These are phyloP conservation scores for Agrotis exclamationis DNA, from an alignment of 2,888 invertebrate genomes.

Conservation along the genomic window DNA sequence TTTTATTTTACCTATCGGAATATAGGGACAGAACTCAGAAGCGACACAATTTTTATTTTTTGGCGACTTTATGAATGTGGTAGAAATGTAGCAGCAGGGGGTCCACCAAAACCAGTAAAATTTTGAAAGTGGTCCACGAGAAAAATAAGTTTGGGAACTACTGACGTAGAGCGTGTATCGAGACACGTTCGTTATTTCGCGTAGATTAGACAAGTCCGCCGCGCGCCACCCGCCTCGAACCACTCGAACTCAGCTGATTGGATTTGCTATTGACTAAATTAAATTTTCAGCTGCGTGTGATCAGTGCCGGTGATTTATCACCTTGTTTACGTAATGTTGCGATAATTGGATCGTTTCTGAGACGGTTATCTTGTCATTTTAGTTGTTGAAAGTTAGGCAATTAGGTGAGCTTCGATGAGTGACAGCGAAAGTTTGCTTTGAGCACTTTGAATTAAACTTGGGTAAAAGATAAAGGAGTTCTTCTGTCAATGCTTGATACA, in stretches of 20 bases:
- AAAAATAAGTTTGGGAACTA: too few relatives aligned
- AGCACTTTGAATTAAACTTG: too few relatives aligned
- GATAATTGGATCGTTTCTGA: conserved; percentile 34
- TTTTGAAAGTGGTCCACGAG: too few relatives aligned
- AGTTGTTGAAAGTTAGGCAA: conserved; percentile 8
- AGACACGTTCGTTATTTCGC: conserved; percentile 52
- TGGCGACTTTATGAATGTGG: too few relatives aligned
- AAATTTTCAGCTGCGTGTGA: conserved; percentile 56
- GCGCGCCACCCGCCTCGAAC: conserved; percentile 56
- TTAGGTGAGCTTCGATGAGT: not conserved
- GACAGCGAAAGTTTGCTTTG: too few relatives aligned
- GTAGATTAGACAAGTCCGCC: conserved; percentile 55
- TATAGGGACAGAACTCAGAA: too few relatives aligned
- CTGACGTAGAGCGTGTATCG: not conserved
- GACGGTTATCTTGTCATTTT: conserved; percentile 13
- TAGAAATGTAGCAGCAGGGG: too few relatives aligned
- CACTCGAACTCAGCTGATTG: conserved; percentile 65
- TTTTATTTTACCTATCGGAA: too few relatives aligned
- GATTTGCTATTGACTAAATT: conserved; percentile 62
- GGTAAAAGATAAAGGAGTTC: not conserved
- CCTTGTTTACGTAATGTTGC: conserved; percentile 35
- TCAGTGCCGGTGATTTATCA: conserved; percentile 52
- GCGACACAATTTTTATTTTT: too few relatives aligned
- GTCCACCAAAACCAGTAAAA: too few relatives aligned
- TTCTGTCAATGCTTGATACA: not conserved